A percentile compares a stretch with the other conserved stretches of the same genome.
These are phyloP conservation scores for Lycocorax pyrrhopterus DNA, from an alignment of 2,113 vertebrate genomes.

Conservation along the genomic window DNA sequence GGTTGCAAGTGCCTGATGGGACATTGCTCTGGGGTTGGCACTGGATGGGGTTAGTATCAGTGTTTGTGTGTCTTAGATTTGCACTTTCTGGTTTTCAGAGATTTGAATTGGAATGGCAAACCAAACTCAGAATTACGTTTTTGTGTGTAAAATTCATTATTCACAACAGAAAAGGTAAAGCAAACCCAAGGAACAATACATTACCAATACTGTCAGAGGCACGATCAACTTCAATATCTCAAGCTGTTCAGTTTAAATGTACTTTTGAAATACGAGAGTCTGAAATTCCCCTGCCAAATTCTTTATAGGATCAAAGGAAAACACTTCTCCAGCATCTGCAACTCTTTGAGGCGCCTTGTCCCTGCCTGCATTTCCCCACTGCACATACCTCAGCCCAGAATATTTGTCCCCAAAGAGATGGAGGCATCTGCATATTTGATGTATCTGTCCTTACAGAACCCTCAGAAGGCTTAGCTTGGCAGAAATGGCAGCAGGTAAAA, in stretches of 20 bases:
- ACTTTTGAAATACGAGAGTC: neutral
- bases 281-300: slow-evolving; percentile 25
- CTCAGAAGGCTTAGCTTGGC: neutral
- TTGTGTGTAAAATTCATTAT: neutral
- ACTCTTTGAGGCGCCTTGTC: neutral
- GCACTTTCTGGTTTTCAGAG: neutral
- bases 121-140: neutral
- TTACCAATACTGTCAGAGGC: neutral
- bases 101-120: neutral
- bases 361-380: neutral
- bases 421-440: neutral
- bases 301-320: slow-evolving; percentile 25
- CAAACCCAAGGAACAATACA: neutral
- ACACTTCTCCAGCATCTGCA: neutral
- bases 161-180: neutral
- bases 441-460: neutral
- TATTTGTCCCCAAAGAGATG: neutral
- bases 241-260: neutral
- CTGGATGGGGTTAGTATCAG: neutral
- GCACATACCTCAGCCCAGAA: neutral
- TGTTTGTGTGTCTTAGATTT: neutral
- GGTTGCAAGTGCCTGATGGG: neutral
- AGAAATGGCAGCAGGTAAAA: neutral
- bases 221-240: neutral
- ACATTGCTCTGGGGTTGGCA: neutral